A percentile compares a stretch with the other conserved stretches of the same genome.
Evolutionary conservation across 2,797 vertebrate species (phyloP).

Genomic region (Acanthornis magna): DNA sequence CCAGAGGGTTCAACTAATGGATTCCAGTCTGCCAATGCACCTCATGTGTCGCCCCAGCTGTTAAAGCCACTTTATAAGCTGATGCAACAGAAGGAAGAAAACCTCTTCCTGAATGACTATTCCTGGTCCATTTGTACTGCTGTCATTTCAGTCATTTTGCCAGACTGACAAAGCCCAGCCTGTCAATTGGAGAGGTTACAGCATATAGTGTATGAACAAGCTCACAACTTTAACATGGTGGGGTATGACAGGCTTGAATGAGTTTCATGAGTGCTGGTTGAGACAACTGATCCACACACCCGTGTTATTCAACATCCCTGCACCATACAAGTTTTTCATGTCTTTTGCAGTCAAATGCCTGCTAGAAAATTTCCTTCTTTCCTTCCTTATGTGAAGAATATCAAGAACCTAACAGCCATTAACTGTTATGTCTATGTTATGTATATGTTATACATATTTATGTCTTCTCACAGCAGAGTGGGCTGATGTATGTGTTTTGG

Average conservation of each 20-base stretch:
- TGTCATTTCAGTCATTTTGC: background rate
- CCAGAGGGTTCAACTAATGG: slow-evolving; percentile 1
- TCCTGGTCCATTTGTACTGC: slow-evolving; percentile 9
- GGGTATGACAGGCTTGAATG: background rate
- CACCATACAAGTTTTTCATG: background rate
- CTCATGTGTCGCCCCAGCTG: slow-evolving; percentile 31
- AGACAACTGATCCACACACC: background rate
- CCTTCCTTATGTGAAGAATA: background rate
- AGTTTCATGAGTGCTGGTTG: background rate
- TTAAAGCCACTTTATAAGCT: slow-evolving; percentile 31
- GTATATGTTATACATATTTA: too few species aligned
- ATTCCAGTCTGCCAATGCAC: background rate
- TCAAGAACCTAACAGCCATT: background rate
- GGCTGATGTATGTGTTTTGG: background rate
- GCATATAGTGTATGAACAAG: background rate
- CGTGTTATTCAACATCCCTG: background rate
- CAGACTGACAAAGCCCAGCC: background rate
- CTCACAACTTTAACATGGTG: background rate
- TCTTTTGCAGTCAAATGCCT: background rate
- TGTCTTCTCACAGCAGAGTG: background rate
- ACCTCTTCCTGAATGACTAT: slow-evolving; percentile 17
- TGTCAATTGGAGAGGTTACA: background rate
- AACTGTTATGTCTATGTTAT: too few species aligned
- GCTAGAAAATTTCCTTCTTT: background rate
- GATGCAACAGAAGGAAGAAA: background rate